These are phyloP conservation scores for Caranx ignobilis DNA, from an alignment of 2,113 vertebrate genomes.

Conservation along the genomic window DNA sequence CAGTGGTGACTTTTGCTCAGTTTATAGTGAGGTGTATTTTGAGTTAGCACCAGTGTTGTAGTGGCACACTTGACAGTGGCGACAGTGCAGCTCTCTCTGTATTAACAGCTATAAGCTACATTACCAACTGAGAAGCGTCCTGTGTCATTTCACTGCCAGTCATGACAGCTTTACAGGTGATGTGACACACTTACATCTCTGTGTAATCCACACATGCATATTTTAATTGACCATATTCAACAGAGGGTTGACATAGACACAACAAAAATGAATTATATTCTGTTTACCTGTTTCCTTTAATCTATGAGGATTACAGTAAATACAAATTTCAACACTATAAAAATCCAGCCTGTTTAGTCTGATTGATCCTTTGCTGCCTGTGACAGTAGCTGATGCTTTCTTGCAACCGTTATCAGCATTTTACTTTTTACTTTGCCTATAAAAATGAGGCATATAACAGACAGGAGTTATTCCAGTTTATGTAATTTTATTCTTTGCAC, in stretches of 20 bases:
- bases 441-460: background rate
- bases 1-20: constrained; percentile 57
- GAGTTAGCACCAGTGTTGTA: background rate
- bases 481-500: too few relatives aligned
- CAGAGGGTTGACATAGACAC: background rate
- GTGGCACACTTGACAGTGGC: background rate
- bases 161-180: constrained; percentile 40
- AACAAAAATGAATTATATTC: background rate
- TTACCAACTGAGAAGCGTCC: background rate
- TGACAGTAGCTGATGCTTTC: background rate
- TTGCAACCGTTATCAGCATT: background rate
- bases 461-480: background rate
- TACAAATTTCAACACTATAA: background rate
- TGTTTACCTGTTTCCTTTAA: background rate
- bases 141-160: constrained; percentile 18
- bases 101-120: background rate
- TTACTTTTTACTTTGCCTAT: background rate
- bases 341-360: background rate
- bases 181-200: constrained; percentile 25
- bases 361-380: background rate
- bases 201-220: background rate
- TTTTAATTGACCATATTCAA: background rate
- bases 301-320: background rate
- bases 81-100: constrained; percentile 10
- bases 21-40: background rate